Conservation (phyloP, 2,113 vertebrate genomes). For the Anseranas semipalmata region DNA sequence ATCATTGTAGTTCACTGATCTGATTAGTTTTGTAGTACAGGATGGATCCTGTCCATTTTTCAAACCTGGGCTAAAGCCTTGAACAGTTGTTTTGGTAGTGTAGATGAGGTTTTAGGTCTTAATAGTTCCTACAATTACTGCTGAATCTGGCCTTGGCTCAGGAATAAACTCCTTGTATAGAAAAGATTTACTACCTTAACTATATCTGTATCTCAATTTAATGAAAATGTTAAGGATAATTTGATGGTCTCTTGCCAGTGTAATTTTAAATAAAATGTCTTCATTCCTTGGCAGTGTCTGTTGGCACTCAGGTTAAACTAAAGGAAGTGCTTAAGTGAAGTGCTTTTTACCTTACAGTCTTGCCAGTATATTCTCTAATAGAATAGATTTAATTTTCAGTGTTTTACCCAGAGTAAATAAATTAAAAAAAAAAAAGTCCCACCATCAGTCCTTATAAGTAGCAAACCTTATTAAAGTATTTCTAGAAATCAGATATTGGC, state of each 20-base stretch:
- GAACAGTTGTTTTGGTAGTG: conserved; percentile 64
- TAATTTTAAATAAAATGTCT: conserved; percentile 79
- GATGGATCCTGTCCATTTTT: conserved; percentile 16
- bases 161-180: conserved; percentile 65
- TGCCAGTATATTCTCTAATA: conserved; percentile 46
- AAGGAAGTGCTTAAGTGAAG: conserved; percentile 69
- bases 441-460: not conserved
- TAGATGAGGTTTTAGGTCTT: conserved; percentile 60
- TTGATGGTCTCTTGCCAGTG: conserved; percentile 77
- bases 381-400: conserved; percentile 63
- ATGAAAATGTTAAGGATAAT: conserved; percentile 81
- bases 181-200: conserved; percentile 76
- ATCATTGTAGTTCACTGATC: not conserved
- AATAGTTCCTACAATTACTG: conserved; percentile 37
- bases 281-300: conserved; percentile 68
- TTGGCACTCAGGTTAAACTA: conserved; percentile 62
- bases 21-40: not conserved
- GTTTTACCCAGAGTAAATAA: conserved; percentile 63
- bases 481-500: conserved; percentile 48
- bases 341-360: conserved; percentile 58
- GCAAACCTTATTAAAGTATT: conserved; percentile 37
- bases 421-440: conserved; percentile 19
- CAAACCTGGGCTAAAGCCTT: conserved; percentile 50
- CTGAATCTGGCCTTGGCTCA: conserved; percentile 69
- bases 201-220: conserved; percentile 77